phyloP scores from a whole-genome alignment of 2,888 invertebrate genomes.

The Dasysyrphus albostriatus region DNA sequence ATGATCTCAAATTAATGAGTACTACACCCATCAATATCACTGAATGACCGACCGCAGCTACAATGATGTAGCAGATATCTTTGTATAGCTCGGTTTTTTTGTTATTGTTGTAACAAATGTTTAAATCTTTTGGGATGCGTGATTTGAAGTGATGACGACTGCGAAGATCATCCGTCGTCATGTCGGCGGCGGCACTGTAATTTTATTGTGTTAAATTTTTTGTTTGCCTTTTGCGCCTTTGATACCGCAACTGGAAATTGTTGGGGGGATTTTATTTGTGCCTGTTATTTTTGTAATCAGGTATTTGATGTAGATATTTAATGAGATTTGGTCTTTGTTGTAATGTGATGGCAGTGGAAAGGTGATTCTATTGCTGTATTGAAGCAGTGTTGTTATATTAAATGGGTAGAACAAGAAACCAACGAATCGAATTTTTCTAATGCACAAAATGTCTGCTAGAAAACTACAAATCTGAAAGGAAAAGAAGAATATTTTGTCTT shows the following conservation, averaged over 20 bases:
- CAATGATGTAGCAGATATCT: slow-evolving; percentile 59
- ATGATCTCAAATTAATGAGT: slow-evolving; percentile 73
- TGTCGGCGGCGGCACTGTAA: slow-evolving; percentile 20
- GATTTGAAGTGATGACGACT: slow-evolving; percentile 45
- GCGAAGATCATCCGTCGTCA: slow-evolving; percentile 38
- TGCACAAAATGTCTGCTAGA: too few relatives aligned
- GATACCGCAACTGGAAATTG: slow-evolving; percentile 43
- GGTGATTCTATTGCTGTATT: not conserved
- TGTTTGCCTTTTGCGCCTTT: slow-evolving; percentile 50
- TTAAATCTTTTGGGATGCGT: slow-evolving; percentile 17
- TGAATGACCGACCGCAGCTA: slow-evolving; percentile 36
- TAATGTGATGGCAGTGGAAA: not conserved
- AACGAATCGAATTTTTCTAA: too few relatives aligned
- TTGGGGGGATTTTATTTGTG: slow-evolving; percentile 12
- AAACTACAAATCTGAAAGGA: too few relatives aligned
- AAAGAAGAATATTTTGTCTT: too few relatives aligned
- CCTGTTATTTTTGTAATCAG: slow-evolving; percentile 36
- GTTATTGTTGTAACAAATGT: not conserved
- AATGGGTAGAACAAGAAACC: too few relatives aligned
- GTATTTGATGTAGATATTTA: slow-evolving; percentile 65
- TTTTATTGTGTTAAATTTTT: slow-evolving; percentile 56
- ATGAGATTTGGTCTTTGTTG: slow-evolving; percentile 59
- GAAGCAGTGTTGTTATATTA: not conserved
- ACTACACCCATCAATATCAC: slow-evolving; percentile 59
- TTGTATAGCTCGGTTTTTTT: not conserved